Evolutionary conservation across 1,140 invertebrate genomes (phyloP), one percentile per base, ranked within the genome.

Genomic region (Ephestia elutella): DNA sequence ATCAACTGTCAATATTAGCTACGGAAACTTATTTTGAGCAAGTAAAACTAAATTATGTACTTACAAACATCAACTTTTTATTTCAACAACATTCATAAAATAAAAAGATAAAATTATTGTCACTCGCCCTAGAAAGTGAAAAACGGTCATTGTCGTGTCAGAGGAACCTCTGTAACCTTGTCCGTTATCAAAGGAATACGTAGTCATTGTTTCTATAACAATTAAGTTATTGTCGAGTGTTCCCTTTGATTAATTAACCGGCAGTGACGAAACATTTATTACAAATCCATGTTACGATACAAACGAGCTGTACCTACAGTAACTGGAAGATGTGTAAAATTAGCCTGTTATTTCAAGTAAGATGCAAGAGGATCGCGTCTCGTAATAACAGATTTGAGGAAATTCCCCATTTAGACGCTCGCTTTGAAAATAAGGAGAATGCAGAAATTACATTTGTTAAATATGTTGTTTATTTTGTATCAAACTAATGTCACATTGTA

Each of bases 341-440:
- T 81, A 78, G 73, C 73, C 50, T 57, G 71, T 72, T 77, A 81
- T 75, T 80, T 76, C 50, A 62, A 75, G 73, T 54, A 60, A 64
- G 66, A 50, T 70, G 62, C 68, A 72, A 71, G 73, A 72, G 70
- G 73, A 62, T 70, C 62, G 65, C 74, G 60, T 44, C 60, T 57
- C 59, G 68, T 72, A 68, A 76, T 66, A 70, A 69, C 68, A 68
- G 73, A 76, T 79, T 76, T 78, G 64, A 71, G 78, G 78, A 77
- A 80, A 74, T 56, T 64, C 73, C 60, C 68, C 70, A 75, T 78
- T 80, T 77, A 71, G 60, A 64, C 57, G 48, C 68, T 63, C 66
- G 68, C 68, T 70, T 62, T 20, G 49, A 21, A 50, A 49, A 59
- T 49, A 53, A 61, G 55, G 50, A 9, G 50, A 17, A 19, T 38